Evolutionary conservation across 2,113 vertebrate species (phyloP).

Genomic region (Strix uralensis): DNA sequence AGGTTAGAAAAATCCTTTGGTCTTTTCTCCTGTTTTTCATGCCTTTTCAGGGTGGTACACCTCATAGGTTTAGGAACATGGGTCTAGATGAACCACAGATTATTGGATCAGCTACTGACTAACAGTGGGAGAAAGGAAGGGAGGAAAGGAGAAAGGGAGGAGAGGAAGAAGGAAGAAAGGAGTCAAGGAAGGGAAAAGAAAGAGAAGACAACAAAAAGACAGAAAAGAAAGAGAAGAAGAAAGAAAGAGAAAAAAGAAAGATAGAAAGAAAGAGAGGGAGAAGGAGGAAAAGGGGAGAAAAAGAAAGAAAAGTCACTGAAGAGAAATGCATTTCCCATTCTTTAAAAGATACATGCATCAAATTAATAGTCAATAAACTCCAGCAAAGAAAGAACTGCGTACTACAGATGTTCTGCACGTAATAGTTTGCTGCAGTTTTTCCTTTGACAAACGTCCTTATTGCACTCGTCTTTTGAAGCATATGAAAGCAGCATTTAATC

Average conservation of each 20-base stretch:
- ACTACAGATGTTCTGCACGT: conserved; percentile 79
- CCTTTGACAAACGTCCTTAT: conserved; percentile 80
- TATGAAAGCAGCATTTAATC: conserved; percentile 79
- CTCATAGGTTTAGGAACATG: background rate
- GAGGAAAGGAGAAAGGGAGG: background rate
- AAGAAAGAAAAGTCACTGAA: conserved; percentile 51
- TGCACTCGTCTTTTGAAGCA: conserved; percentile 72
- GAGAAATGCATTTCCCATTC: conserved; percentile 66
- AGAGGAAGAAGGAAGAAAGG: background rate
- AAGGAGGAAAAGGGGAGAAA: background rate
- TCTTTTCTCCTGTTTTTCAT: background rate
- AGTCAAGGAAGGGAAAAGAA: background rate
- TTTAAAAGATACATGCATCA: conserved; percentile 80
- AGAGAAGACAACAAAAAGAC: too few species aligned
- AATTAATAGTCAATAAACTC: conserved; percentile 82
- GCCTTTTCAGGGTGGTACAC: background rate
- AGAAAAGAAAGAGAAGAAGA: background rate
- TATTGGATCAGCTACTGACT: background rate
- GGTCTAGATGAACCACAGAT: background rate
- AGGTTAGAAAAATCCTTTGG: background rate
- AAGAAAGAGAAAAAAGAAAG: background rate
- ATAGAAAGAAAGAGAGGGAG: background rate
- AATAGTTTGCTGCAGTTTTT: conserved; percentile 79
- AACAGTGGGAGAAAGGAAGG: background rate
- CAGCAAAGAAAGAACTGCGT: conserved; percentile 65